Evolutionary conservation across 2,113 vertebrate genomes (phyloP), one percentile per base, ranked within the genome.

Genomic region (Sceloporus undulatus): DNA sequence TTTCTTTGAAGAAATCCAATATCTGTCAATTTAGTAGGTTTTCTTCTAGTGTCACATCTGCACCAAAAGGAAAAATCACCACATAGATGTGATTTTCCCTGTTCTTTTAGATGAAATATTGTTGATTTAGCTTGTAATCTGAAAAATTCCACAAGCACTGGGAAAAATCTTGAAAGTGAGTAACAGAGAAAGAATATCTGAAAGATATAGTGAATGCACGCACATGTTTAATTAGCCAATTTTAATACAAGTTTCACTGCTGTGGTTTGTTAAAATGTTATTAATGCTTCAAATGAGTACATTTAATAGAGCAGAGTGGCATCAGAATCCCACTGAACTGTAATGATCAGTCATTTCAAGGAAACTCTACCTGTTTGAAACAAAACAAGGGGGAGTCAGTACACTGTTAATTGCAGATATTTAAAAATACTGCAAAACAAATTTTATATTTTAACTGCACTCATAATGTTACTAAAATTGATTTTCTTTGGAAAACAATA

Each of bases 111-210:
- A 48, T 48, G 42, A 48, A 48, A 48, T 48, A 48, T 48, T 48
- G 42, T 48, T 48, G 42, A 48, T 48, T 48, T 48, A 48, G 42
- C 19, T 76, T 38, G 34, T 79, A 87, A 86, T 86, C 76, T 73
- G n/a, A 56, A 94, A 91, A 92, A 85, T 40, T 92, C 34, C 19
- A n/a, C 19, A 85, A 74, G 56, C 76, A 77, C 81, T 90, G 87
- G 27, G 89, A 89, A 16, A 56, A 27, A 89, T 83, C 0, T 48
- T n/a, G 14, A 80, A 75, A 90, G 86, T 68, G 90, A 91, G 93
- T 84, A 93, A 90, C 59, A 91, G 42, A 48, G 92, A n/a, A 68
- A 90, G 78, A 91, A 90, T 92, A 94, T 88, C 71, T 87, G 84
- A 91, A 83, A 38, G 76, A 90, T 85, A 88, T 76, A 92, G 78